Conservation (phyloP, 2,797 vertebrate species). For the Xiphorhynchus erythropygius region DNA sequence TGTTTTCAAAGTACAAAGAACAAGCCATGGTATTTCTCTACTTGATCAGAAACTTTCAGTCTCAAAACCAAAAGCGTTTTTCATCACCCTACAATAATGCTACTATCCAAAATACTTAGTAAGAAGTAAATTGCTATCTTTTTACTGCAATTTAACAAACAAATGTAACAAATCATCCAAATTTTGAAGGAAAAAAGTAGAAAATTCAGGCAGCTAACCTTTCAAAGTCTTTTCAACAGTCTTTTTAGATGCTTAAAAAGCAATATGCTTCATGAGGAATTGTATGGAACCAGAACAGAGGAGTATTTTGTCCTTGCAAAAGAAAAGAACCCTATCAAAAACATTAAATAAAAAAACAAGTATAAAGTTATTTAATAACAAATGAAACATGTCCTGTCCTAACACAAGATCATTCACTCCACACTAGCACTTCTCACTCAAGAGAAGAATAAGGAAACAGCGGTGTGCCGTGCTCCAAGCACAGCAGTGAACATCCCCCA, state of each 20-base stretch:
- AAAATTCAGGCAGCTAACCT: background rate
- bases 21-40: background rate
- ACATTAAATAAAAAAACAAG: background rate
- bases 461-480: background rate
- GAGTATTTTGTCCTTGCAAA: background rate
- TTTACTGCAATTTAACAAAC: background rate
- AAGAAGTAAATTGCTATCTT: background rate
- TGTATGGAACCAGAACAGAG: background rate
- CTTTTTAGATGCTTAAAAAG: background rate
- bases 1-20: background rate
- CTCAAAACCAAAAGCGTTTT: slow-evolving; percentile 1
- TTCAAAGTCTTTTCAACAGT: background rate
- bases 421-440: background rate
- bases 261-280: background rate
- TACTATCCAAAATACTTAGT: background rate
- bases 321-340: background rate
- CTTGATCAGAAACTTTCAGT: background rate
- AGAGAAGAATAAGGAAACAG: background rate
- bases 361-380: background rate
- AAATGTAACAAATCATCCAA: background rate
- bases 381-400: background rate
- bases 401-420: background rate
- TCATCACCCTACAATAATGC: background rate
- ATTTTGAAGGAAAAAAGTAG: background rate
- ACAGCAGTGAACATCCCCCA: background rate